Conservation (phyloP, 2,113 vertebrate genomes). For the Prinia subflava region DNA sequence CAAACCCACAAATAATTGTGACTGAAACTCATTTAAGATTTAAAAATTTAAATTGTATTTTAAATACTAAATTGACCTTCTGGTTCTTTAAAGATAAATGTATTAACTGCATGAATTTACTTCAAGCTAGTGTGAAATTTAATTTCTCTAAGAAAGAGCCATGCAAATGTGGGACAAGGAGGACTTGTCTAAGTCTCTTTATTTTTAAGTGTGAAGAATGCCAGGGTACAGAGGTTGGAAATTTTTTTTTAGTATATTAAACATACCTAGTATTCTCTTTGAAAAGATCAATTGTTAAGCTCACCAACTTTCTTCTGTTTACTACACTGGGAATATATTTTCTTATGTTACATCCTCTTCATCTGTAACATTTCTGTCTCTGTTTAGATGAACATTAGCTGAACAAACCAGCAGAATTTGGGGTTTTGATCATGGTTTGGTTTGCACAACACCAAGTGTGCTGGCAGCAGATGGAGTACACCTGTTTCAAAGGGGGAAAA, state of each 20-base stretch:
- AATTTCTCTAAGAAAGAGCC: slow-evolving; percentile 42
- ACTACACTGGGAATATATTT: neutral
- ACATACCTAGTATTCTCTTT: neutral
- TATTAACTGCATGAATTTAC: slow-evolving; percentile 43
- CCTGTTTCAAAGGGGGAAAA: neutral
- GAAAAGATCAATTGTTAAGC: neutral
- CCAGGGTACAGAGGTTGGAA: neutral
- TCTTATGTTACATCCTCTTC: neutral
- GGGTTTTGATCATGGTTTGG: neutral
- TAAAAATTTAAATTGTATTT: slow-evolving; percentile 3
- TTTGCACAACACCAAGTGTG: neutral
- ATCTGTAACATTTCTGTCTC: neutral
- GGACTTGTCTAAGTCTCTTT: slow-evolving; percentile 1
- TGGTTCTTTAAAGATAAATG: slow-evolving; percentile 51
- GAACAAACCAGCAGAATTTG: neutral
- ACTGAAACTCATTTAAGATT: neutral
- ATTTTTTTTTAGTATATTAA: neutral
- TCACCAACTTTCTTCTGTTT: neutral
- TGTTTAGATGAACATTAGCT: neutral
- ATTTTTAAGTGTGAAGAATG: slow-evolving; percentile 8
- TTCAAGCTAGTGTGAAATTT: slow-evolving; percentile 33
- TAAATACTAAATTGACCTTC: slow-evolving; percentile 33
- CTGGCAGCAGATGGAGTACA: neutral
- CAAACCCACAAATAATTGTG: neutral
- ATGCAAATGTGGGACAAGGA: slow-evolving; percentile 20